A percentile compares a stretch with the other conserved stretches of the same genome.
Evolutionary conservation across 2,113 vertebrate species (phyloP).

Genomic region (Zootoca vivipara): DNA sequence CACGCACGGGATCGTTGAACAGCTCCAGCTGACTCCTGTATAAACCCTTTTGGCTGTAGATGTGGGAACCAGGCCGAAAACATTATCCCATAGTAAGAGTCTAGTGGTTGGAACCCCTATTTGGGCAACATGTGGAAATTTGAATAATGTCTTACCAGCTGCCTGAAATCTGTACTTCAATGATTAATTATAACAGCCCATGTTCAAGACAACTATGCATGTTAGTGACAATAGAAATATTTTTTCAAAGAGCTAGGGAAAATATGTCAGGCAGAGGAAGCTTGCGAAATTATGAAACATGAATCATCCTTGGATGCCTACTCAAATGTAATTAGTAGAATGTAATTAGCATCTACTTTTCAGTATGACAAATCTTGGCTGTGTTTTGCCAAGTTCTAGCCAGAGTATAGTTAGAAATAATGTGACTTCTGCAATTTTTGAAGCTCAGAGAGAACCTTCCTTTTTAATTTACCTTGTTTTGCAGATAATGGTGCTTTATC

Average conservation of each 20-base stretch:
- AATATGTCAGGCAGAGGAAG: constrained; percentile 58
- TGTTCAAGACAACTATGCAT: constrained; percentile 39
- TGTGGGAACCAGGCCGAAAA: constrained; percentile 2
- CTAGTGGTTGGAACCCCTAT: neutral
- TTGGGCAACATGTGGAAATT: neutral
- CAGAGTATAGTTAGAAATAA: constrained; percentile 42
- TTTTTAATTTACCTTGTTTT: constrained; percentile 20
- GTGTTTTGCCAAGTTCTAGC: constrained; percentile 33
- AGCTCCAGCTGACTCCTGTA: neutral
- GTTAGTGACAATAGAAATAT: constrained; percentile 42
- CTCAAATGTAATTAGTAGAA: constrained; percentile 79
- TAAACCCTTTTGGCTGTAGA: neutral
- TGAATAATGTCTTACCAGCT: constrained; percentile 18
- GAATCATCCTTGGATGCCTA: constrained; percentile 72
- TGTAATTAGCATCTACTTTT: constrained; percentile 82
- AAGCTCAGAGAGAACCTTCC: constrained; percentile 21
- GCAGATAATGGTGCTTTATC: neutral
- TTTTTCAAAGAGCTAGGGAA: constrained; percentile 55
- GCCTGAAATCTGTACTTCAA: constrained; percentile 25
- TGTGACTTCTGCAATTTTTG: neutral
- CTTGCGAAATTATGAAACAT: constrained; percentile 66
- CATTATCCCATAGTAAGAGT: neutral
- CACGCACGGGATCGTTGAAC: neutral
- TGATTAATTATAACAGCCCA: constrained; percentile 44
- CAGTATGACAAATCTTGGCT: constrained; percentile 62